Percentiles rank a stretch among this genome's conserved stretches.
Evolutionary conservation across 2,113 vertebrate species (phyloP).

Genomic region (Alligator mississippiensis): DNA sequence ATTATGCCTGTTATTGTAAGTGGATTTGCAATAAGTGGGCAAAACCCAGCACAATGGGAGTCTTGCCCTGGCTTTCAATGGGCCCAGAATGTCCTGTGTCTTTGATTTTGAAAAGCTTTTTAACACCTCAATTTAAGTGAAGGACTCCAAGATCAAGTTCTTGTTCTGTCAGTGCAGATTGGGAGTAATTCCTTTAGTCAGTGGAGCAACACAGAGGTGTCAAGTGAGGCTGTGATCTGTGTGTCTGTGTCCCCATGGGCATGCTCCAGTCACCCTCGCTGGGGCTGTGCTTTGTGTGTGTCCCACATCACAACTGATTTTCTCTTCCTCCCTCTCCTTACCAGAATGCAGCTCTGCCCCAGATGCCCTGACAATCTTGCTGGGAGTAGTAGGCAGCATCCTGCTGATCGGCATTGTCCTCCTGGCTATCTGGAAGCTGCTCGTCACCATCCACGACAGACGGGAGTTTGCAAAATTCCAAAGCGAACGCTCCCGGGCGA

Average conservation of each 20-base stretch:
- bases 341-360: conserved; percentile 88
- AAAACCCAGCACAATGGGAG: background rate
- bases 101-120: background rate
- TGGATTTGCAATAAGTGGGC: fast-evolving
- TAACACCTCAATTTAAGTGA: background rate
- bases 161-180: background rate
- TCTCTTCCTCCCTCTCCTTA: background rate
- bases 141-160: background rate
- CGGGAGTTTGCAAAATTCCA: conserved; percentile 94
- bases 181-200: background rate
- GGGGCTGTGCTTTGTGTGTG: fast-evolving
- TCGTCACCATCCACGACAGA: conserved; percentile 94
- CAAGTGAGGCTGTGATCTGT: background rate
- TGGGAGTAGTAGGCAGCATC: conserved; percentile 91
- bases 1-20: background rate
- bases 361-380: conserved; percentile 84
- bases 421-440: conserved; percentile 92
- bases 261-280: background rate
- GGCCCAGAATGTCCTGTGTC: background rate
- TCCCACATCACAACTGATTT: background rate
- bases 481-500: conserved; percentile 90
- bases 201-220: background rate
- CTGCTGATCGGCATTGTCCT: conserved; percentile 89
- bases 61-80: background rate
- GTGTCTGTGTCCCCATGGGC: fast-evolving